Evolutionary conservation across 2,888 invertebrate species (phyloP).

Genomic region (Callinectes sapidus): DNA sequence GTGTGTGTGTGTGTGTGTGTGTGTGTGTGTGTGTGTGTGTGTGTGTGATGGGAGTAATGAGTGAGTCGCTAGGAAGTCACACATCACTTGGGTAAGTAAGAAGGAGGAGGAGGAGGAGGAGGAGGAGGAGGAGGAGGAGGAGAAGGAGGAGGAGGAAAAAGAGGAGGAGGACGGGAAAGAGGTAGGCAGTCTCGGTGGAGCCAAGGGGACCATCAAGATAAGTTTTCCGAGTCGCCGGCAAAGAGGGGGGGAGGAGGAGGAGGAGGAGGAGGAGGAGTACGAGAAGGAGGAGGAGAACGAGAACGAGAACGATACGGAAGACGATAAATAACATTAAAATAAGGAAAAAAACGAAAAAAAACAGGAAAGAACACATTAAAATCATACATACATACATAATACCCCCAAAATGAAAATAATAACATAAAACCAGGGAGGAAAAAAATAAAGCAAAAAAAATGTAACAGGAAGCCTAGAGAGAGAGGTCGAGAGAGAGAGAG

Average conservation of each 20-base stretch:
- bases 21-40: slow-evolving; percentile 38
- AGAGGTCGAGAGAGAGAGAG: background rate
- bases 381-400: slow-evolving; percentile 17
- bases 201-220: slow-evolving; percentile 32
- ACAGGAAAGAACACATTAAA: background rate
- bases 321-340: background rate
- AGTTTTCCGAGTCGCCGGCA: slow-evolving; percentile 36
- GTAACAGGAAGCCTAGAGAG: background rate
- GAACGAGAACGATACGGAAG: background rate
- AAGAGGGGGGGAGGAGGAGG: slow-evolving; percentile 6
- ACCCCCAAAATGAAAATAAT: background rate
- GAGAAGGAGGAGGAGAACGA: background rate
- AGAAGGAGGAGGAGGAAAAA: background rate
- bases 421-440: background rate
- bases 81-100: slow-evolving; percentile 7
- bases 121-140: slow-evolving; percentile 37
- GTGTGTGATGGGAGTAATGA: slow-evolving; percentile 39
- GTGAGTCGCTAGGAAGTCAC: slow-evolving; percentile 44
- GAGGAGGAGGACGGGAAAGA: slow-evolving; percentile 34
- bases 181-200: slow-evolving; percentile 31
- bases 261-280: background rate
- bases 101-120: slow-evolving; percentile 26
- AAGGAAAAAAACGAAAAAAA: background rate
- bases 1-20: slow-evolving; percentile 35
- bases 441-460: background rate